Percentiles rank a stretch among this genome's conserved stretches.
Conservation (phyloP, 2,797 vertebrate species). For the Florisuga fusca region DNA sequence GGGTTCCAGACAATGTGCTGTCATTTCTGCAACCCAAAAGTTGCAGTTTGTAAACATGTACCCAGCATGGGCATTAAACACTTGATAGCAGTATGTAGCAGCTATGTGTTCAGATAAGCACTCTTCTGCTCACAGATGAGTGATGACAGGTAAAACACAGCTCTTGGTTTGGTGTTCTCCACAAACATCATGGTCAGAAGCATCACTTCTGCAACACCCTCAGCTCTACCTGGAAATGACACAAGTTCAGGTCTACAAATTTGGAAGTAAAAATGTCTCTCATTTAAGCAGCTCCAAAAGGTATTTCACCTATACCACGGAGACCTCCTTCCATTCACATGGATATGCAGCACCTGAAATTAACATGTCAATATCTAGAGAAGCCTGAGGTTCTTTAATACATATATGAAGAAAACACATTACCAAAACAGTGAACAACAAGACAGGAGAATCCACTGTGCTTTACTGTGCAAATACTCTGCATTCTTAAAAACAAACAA, state of each 20-base stretch:
- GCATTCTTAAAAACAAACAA: background rate
- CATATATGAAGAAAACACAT: background rate
- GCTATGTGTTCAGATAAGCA: background rate
- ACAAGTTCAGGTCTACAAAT: background rate
- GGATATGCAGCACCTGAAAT: background rate
- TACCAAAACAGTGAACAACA: rapidly evolving
- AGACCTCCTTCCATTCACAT: background rate
- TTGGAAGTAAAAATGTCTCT: background rate
- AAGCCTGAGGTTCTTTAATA: background rate
- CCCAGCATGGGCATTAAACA: background rate
- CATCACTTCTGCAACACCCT: background rate
- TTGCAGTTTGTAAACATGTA: background rate
- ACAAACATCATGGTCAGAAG: background rate
- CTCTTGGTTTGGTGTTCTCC: background rate
- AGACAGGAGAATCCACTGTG: background rate
- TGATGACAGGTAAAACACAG: background rate
- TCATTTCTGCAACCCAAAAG: background rate
- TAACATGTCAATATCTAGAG: background rate
- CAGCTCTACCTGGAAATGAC: background rate
- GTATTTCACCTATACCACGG: background rate
- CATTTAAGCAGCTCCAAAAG: background rate
- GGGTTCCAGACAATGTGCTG: background rate
- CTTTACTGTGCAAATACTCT: background rate
- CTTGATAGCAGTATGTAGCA: background rate
- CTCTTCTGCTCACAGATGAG: background rate